These are phyloP conservation scores for Telmatochromis brichardi DNA, from an alignment of 2,113 vertebrate genomes.

Conservation along the genomic window DNA sequence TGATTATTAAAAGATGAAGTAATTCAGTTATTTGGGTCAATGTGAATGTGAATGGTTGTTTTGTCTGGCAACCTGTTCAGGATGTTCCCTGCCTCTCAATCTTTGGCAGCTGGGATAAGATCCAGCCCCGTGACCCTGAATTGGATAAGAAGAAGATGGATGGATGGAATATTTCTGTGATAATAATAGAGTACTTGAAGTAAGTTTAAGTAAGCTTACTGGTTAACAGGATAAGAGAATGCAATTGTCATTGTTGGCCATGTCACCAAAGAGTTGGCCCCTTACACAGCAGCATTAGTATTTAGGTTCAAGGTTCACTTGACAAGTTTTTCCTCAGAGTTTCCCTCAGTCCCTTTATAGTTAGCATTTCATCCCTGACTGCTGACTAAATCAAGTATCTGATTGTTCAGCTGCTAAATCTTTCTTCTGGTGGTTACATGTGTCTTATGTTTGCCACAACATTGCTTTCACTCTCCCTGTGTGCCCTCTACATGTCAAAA, in stretches of 20 bases:
- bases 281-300: neutral
- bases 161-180: neutral
- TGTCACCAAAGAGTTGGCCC: neutral
- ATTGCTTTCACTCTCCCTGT: neutral
- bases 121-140: neutral
- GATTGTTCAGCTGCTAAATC: neutral
- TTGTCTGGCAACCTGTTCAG: neutral
- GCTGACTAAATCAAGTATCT: neutral
- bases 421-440: neutral
- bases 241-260: neutral
- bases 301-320: neutral
- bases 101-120: neutral
- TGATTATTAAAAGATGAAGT: neutral
- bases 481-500: neutral
- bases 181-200: neutral
- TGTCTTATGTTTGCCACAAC: neutral
- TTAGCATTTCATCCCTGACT: neutral
- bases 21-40: neutral
- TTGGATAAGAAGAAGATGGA: neutral
- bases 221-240: neutral
- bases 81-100: neutral
- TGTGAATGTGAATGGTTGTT: neutral
- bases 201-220: neutral
- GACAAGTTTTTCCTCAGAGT: neutral
- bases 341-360: neutral